Evolutionary conservation across 2,797 vertebrate species (phyloP), one percentile per base, ranked within the genome.

Genomic region (Catostomus latipinnis): DNA sequence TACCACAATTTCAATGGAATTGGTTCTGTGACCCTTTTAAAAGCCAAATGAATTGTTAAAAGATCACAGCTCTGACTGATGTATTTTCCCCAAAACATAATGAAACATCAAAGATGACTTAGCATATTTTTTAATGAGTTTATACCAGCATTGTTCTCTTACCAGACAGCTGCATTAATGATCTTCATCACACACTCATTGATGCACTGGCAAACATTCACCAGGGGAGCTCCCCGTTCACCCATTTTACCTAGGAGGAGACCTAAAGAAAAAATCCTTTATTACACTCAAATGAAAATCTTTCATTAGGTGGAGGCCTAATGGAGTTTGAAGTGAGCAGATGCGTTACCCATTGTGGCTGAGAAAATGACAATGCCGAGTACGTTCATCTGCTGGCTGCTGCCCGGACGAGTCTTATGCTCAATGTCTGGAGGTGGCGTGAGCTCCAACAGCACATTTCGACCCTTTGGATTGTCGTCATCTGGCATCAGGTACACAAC

Each of bases 141-240:
- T 34, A 34, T 4, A 34, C 34, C 11, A 0, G 12, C 10, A 12
- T 50, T 8, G 12, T 14, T 52, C 9, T 71, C 92, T 95, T 91
- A 97, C 96, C 96, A 97, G 5, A 96, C 96, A 0, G 96, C 96
- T 43, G 96, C 94, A 0, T 96, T 96, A 84, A 97, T 96, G 52
- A 97, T 96, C 87, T 96, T 96, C 96, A 97, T 97, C 0, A 97
- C 96, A 0, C 95, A 96, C 86, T 97, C 96, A 0, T 97, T 97
- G 85, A 97, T 93, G 6, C 96, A 96, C 91, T 96, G 96, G 88
- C 96, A 97, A 7, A 97, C 95, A 1, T 93, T 96, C 11, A 97
- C 90, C 82, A 97, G 89, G 0, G 96, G 96, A 0, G 90, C 82
- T 67, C 96, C 96, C 62, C 96, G 91, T 73, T 97, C 94, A 0